A percentile compares a stretch with the other conserved stretches of the same genome.
Evolutionary conservation across 2,888 invertebrate species (phyloP).

Genomic region (Ptychoptera contaminata): DNA sequence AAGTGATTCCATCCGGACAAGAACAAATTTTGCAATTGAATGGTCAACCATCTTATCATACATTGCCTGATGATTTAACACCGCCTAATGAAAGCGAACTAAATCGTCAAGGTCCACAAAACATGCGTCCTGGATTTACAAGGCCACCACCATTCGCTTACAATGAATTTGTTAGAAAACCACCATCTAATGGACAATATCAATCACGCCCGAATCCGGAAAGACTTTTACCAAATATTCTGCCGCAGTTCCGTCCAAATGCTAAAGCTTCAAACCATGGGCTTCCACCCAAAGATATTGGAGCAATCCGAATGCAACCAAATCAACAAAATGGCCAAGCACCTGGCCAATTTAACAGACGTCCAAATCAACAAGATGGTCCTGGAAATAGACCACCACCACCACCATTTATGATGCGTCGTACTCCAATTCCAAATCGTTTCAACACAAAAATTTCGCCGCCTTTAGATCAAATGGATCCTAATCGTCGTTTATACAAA

Average conservation of each 20-base stretch:
- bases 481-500: constrained; percentile 25
- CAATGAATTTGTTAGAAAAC: constrained; percentile 13
- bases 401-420: constrained; percentile 8
- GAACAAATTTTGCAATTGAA: constrained; percentile 25
- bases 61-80: constrained; percentile 31
- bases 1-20: constrained; percentile 9
- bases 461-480: constrained; percentile 12
- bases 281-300: constrained; percentile 14
- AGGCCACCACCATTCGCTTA: constrained; percentile 7
- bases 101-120: constrained; percentile 11
- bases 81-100: constrained; percentile 23
- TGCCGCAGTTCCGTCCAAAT: constrained; percentile 56
- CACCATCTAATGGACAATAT: constrained; percentile 4
- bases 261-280: constrained; percentile 36
- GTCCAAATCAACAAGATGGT: constrained; percentile 1
- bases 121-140: constrained; percentile 6
- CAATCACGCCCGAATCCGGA: constrained; percentile 18
- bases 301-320: constrained; percentile 8
- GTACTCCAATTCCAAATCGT: neutral
- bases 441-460: constrained; percentile 1
- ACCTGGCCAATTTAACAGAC: constrained; percentile 12
- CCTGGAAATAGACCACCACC: constrained; percentile 12
- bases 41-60: constrained; percentile 30
- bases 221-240: constrained; percentile 42
- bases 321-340: constrained; percentile 23